phyloP scores from a whole-genome alignment of 1,140 invertebrate genomes.

The Diprion similis region DNA sequence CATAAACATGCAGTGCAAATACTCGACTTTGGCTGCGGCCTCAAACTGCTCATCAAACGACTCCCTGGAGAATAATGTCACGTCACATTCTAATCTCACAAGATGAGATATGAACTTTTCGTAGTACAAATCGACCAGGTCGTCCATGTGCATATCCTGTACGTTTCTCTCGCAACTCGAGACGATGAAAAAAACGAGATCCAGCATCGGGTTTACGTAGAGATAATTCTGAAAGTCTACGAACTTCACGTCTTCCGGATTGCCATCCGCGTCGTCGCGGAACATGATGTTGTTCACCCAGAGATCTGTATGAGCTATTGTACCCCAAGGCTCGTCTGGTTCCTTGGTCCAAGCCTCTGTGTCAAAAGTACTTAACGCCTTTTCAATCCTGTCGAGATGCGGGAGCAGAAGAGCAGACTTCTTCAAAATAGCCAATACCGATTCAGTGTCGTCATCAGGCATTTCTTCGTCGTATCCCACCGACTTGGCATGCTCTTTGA shows the following conservation, averaged over 20 bases:
- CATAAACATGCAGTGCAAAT: conserved; percentile 46
- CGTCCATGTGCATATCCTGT: neutral
- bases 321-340: neutral
- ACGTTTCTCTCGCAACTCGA: conserved; percentile 24
- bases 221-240: conserved; percentile 40
- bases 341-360: neutral
- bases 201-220: conserved; percentile 30
- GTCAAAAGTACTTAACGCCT: neutral
- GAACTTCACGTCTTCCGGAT: conserved; percentile 33
- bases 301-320: conserved; percentile 38
- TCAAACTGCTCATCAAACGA: conserved; percentile 38
- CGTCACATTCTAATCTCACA: conserved; percentile 11
- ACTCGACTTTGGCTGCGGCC: conserved; percentile 37
- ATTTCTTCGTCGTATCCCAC: conserved; percentile 19
- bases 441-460: neutral
- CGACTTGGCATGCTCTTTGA: conserved; percentile 42
- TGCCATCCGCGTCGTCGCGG: conserved; percentile 25
- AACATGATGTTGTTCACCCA: conserved; percentile 46
- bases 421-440: neutral
- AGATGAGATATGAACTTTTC: conserved; percentile 15
- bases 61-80: neutral
- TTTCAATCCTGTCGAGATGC: neutral
- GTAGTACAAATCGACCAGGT: conserved; percentile 19
- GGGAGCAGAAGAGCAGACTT: neutral
- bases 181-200: conserved; percentile 40